Percentiles rank a stretch among this genome's conserved stretches.
Conservation (phyloP, 2,113 vertebrate species). For the Phalacrocorax brasilianus region DNA sequence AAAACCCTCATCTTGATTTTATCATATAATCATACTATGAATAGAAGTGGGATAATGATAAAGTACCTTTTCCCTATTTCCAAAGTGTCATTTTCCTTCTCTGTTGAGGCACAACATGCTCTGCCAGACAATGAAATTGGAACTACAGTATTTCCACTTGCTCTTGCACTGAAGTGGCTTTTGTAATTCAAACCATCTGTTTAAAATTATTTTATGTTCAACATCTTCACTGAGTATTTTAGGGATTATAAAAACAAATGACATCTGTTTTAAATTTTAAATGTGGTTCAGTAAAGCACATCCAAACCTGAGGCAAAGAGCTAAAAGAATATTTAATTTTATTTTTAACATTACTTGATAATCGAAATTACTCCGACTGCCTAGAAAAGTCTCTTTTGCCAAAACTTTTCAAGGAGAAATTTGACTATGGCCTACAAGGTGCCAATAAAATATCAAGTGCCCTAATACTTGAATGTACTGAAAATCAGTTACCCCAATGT, state of each 20-base stretch:
- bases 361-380: not conserved
- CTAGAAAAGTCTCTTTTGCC: not conserved
- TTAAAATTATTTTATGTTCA: conserved; percentile 15
- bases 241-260: conserved; percentile 33
- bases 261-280: conserved; percentile 46
- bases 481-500: not conserved
- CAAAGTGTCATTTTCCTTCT: not conserved
- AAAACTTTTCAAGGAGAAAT: not conserved
- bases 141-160: not conserved
- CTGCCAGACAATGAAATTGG: not conserved
- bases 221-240: not conserved
- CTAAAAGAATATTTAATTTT: conserved; percentile 3
- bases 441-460: not conserved
- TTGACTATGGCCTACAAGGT: not conserved
- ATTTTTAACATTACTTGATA: not conserved
- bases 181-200: not conserved
- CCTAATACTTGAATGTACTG: not conserved
- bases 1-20: not conserved
- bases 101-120: not conserved
- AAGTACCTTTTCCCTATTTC: not conserved
- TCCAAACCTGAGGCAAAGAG: conserved; percentile 3
- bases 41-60: not conserved
- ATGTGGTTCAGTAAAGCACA: conserved; percentile 2
- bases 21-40: not conserved
- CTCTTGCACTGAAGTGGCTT: not conserved